Evolutionary conservation across 2,888 invertebrate genomes (phyloP).

Genomic region (Reticulitermes lucifugus): DNA sequence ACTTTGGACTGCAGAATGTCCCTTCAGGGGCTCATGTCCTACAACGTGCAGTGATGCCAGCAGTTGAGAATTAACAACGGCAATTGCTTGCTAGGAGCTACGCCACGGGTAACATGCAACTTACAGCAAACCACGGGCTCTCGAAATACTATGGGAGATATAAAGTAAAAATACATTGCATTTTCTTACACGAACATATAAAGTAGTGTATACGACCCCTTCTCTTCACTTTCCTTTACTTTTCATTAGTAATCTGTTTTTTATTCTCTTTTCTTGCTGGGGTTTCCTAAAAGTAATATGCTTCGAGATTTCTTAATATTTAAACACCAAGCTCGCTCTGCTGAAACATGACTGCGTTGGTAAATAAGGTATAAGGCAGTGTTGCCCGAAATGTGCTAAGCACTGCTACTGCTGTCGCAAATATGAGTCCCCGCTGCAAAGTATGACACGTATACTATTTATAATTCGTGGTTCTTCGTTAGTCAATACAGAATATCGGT

Average conservation of each 20-base stretch:
- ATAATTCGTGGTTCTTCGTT: too few relatives aligned
- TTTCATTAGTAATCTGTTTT: conserved; percentile 26
- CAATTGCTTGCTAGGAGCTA: conserved; percentile 46
- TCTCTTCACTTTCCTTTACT: not conserved
- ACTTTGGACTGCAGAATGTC: conserved; percentile 50
- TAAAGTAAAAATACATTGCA: conserved; percentile 13
- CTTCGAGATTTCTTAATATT: conserved; percentile 9
- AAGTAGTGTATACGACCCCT: not conserved
- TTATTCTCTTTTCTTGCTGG: conserved; percentile 8
- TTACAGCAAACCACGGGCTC: conserved; percentile 10
- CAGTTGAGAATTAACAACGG: conserved; percentile 49
- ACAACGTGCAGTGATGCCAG: conserved; percentile 36
- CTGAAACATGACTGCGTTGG: not conserved
- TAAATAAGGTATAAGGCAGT: not conserved
- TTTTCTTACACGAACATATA: not conserved
- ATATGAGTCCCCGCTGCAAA: too few relatives aligned
- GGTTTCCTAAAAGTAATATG: not conserved
- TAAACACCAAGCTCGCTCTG: not conserved
- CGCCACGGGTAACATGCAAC: not conserved
- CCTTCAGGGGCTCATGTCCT: conserved; percentile 47
- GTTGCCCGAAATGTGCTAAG: not conserved
- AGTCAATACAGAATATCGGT: too few relatives aligned
- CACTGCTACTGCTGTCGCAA: too few relatives aligned
- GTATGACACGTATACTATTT: too few relatives aligned
- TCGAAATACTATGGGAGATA: not conserved